Evolutionary conservation across 2,797 vertebrate species (phyloP).

Genomic region (Eospalax fontanierii): DNA sequence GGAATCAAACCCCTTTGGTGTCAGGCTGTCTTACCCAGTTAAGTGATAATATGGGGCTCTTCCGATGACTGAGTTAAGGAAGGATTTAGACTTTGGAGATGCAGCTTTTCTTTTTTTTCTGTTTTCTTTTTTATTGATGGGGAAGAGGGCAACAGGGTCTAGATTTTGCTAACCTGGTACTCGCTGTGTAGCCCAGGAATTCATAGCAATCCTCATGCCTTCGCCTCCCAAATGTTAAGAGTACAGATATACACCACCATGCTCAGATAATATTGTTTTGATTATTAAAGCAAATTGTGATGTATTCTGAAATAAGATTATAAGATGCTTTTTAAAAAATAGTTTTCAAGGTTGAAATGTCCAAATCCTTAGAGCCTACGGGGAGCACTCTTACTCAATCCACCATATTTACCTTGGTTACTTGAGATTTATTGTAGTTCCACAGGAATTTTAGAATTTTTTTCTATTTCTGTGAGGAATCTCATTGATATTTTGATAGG

Average conservation of each 20-base stretch:
- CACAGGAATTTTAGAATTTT: no score
- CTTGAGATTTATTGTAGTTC: no score
- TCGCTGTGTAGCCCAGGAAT: not conserved
- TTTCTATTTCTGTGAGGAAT: no score
- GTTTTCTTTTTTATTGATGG: not conserved
- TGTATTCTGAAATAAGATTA: not conserved
- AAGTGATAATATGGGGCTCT: constrained; percentile 70
- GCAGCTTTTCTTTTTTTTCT: not conserved
- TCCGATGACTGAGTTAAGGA: not conserved
- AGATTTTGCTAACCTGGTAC: not conserved
- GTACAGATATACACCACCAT: no score
- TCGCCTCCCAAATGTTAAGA: no score
- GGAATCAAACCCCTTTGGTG: constrained; percentile 89
- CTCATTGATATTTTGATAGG: no score
- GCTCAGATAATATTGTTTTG: not conserved
- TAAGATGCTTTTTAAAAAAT: not conserved
- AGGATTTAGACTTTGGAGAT: not conserved
- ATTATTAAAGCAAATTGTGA: not conserved
- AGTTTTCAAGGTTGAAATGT: no score
- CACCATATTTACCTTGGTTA: no score
- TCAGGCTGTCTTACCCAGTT: constrained; percentile 91
- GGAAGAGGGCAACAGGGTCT: not conserved
- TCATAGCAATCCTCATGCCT: not conserved
- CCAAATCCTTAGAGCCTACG: no score
- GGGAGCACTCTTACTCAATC: no score